These are phyloP conservation scores for Tetramorium parvispinum DNA, from an alignment of 1,140 invertebrate species.

Conservation along the genomic window DNA sequence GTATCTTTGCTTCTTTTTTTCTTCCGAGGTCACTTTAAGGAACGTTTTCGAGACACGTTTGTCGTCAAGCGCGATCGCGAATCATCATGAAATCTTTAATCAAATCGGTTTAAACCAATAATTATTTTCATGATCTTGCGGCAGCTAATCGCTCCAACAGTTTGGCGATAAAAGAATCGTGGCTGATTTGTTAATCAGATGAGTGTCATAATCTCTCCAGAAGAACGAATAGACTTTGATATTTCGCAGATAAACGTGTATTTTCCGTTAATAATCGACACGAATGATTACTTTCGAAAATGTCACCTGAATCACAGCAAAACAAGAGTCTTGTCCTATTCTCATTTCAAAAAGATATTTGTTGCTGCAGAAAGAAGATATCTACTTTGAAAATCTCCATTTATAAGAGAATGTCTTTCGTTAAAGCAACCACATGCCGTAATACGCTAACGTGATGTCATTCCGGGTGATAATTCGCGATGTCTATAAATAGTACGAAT, in stretches of 20 bases:
- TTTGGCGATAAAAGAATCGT: background rate
- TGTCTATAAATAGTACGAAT: conserved; percentile 22
- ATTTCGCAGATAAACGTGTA: background rate
- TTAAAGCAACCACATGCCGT: background rate
- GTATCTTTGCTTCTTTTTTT: background rate
- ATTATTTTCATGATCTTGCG: background rate
- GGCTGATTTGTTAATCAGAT: background rate
- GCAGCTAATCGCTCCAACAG: background rate
- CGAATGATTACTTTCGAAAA: background rate
- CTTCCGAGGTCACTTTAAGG: background rate
- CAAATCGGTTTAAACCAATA: background rate
- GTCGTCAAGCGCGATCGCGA: background rate
- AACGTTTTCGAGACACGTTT: background rate
- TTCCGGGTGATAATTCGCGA: background rate
- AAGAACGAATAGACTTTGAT: background rate
- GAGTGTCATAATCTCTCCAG: background rate
- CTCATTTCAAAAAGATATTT: background rate
- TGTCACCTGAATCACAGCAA: background rate
- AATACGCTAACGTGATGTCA: background rate
- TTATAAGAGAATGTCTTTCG: background rate
- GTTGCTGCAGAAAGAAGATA: background rate
- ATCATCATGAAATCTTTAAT: background rate
- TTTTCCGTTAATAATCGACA: background rate
- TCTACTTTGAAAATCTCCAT: background rate
- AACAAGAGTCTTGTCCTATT: background rate